Base-by-base conservation (phyloP, 1,140 invertebrate species). In the Drosophila lowei region DNA sequence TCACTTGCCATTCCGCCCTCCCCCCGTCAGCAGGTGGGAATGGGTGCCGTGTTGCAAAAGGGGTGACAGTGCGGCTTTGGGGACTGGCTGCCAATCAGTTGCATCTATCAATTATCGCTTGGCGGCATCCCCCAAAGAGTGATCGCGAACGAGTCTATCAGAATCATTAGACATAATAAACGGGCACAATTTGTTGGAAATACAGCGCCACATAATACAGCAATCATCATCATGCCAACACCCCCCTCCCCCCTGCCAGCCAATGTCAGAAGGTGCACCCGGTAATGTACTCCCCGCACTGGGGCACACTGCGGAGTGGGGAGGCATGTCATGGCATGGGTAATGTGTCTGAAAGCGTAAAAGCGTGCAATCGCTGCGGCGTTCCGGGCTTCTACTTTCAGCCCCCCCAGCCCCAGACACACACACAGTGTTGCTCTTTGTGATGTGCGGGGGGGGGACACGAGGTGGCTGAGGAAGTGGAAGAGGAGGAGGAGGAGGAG, bases 281-380 rank as follows among this genome's bases (percentile, higher is more conserved):
- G 48, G 59, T 77, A 54, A 60, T 76, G 67, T 46, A 57, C 8
- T 43, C 43, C 48, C 1, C 34, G 34, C 34, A 13, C 34, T 38
- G 30, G 28, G 8, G 23, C 23, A 23, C 23, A 23, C 6, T 30
- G 28, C 34, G 34, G 4, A 3, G 9, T 13, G 28, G 28, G 2
- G 7, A 3, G 28, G 7, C 7, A 30, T 30, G 28, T 7, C 21
- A 15, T 42, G 46, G 64, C 47, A 73, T 66, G 83, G 83, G 83
- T 88, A 88, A 88, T 88, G 89, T 90, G 81, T 84, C 89, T 90
- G 83, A 90, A 90, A 90, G 89, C 89, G 89, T 90, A 90, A 90
- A 90, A 90, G 89, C 89, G 81, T 90, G 89, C 89, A 89, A 90
- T 88, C 81, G 79, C 55, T 79, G 48, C 54, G 59, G 65, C 75